Evolutionary conservation across 2,888 invertebrate species (phyloP).

Genomic region (Hartigia nigra): DNA sequence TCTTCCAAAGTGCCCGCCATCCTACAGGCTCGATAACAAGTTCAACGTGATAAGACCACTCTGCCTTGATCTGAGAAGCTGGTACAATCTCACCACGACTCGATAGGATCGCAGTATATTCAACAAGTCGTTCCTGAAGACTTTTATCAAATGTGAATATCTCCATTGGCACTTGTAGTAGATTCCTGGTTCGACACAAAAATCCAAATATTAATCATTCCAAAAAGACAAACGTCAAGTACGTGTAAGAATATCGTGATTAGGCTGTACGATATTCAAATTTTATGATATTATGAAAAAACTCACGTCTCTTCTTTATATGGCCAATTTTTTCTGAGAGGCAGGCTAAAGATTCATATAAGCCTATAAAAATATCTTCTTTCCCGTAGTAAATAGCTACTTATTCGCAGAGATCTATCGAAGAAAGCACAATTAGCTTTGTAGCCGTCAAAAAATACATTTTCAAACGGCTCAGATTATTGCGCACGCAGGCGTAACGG

Average conservation of each 20-base stretch:
- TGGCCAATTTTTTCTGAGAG: neutral
- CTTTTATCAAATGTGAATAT: slow-evolving; percentile 72
- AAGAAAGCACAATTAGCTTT: neutral
- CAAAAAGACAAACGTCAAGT: neutral
- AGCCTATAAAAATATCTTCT: neutral
- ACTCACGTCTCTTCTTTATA: neutral
- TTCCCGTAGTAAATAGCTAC: neutral
- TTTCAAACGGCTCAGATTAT: neutral
- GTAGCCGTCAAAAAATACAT: neutral
- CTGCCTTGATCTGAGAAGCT: slow-evolving; percentile 67
- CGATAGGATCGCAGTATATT: slow-evolving; percentile 69
- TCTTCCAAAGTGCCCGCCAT: slow-evolving; percentile 79
- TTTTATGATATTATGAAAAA: neutral
- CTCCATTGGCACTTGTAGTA: slow-evolving; percentile 65
- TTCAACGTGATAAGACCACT: slow-evolving; percentile 72
- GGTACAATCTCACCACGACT: slow-evolving; percentile 63
- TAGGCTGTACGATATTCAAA: neutral
- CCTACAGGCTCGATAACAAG: slow-evolving; percentile 74
- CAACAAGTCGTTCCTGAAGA: slow-evolving; percentile 69
- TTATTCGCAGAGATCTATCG: neutral
- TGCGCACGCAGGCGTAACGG: neutral
- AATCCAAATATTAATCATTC: neutral
- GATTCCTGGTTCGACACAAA: neutral
- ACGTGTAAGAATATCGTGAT: neutral
- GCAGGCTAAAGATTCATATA: neutral